phyloP scores from a whole-genome alignment of 2,113 vertebrate genomes.

The Pelusios castaneus region DNA sequence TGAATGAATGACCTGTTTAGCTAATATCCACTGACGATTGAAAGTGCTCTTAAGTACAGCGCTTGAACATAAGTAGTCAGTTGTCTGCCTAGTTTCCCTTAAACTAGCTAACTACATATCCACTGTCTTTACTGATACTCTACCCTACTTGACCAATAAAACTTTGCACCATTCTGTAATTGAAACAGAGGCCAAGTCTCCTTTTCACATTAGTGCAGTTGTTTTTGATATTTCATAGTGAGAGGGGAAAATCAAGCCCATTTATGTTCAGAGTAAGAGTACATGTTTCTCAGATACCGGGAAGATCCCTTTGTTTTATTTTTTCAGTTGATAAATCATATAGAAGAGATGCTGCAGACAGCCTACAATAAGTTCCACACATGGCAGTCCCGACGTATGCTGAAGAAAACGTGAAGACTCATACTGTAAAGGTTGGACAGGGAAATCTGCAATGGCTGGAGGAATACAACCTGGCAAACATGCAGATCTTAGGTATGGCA shows the following conservation, averaged over 20 bases:
- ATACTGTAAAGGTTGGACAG: conserved; percentile 56
- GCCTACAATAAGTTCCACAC: conserved; percentile 96
- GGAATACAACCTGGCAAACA: conserved; percentile 71
- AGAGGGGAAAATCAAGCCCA: neutral
- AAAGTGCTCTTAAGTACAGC: neutral
- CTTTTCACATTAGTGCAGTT: neutral
- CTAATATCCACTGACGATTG: neutral
- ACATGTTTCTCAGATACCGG: neutral
- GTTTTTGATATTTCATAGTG: rapidly evolving
- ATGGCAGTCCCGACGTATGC: conserved; percentile 95
- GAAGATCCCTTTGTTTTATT: neutral
- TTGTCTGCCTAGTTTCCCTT: neutral
- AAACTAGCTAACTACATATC: neutral
- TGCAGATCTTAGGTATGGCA: conserved; percentile 69
- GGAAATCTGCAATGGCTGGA: conserved; percentile 70
- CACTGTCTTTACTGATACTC: neutral
- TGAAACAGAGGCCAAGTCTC: neutral
- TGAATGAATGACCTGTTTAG: neutral
- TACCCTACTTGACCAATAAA: neutral
- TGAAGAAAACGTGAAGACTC: conserved; percentile 92
- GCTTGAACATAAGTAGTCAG: neutral
- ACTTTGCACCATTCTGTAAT: neutral
- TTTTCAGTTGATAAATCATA: conserved; percentile 90
- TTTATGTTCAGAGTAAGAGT: neutral
- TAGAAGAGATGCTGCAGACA: conserved; percentile 97